Conservation (phyloP, 37 sponge, comb jelly and placozoan genomes). For the Cliona cf. orientalis region DNA sequence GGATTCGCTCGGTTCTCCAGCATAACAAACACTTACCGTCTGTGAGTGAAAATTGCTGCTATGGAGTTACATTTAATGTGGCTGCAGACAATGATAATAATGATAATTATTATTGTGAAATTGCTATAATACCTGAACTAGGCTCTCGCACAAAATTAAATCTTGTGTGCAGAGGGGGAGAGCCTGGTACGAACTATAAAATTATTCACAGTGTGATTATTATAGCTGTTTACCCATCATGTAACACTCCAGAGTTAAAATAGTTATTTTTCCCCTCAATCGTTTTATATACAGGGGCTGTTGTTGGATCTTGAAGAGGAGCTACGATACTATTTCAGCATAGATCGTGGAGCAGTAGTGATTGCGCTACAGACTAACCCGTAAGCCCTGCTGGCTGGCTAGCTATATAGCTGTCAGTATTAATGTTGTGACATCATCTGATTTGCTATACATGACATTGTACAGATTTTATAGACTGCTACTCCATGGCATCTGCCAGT, state of each 20-base stretch:
- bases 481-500: conserved; percentile 62
- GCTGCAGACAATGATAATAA: too few relatives aligned
- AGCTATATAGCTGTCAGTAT: background rate
- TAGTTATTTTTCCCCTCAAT: background rate
- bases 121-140: too few relatives aligned
- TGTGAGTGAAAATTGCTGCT: conserved; percentile 7
- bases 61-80: background rate
- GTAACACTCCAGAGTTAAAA: background rate
- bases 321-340: conserved; percentile 11
- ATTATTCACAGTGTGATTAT: too few relatives aligned
- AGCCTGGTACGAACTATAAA: too few relatives aligned
- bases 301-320: conserved; percentile 34
- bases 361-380: conserved; percentile 22
- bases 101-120: too few relatives aligned
- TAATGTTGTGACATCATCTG: background rate
- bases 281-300: conserved; percentile 13
- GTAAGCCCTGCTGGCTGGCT: conserved; percentile 22
- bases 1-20: conserved; percentile 27
- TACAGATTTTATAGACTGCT: conserved; percentile 52
- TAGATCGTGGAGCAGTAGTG: conserved; percentile 19
- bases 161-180: too few relatives aligned
- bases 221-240: too few relatives aligned
- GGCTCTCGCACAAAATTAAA: too few relatives aligned
- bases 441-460: too few relatives aligned
- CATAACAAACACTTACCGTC: conserved; percentile 58